phyloP scores from a whole-genome alignment of 1,140 invertebrate species.

The Macrobrachium rosenbergii region DNA sequence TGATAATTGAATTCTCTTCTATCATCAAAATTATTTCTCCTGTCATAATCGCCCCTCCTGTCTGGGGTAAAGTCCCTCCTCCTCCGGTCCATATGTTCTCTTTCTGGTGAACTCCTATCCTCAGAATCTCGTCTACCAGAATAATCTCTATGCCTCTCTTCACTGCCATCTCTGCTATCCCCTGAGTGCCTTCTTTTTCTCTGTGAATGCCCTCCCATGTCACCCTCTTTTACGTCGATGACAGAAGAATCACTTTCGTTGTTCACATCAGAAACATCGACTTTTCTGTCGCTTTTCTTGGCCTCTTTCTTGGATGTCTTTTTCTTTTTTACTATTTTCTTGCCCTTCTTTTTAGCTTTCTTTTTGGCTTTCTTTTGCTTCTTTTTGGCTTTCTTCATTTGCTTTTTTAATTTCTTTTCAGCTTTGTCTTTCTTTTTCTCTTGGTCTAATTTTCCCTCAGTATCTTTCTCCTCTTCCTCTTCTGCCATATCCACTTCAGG shows the following conservation, averaged over 20 bases:
- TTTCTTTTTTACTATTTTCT: conserved; percentile 16
- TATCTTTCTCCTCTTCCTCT: not conserved
- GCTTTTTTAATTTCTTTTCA: conserved; percentile 10
- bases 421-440: not conserved
- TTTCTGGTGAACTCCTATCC: not conserved
- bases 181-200: not conserved
- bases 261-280: not conserved
- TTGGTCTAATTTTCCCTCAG: not conserved
- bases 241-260: conserved; percentile 14
- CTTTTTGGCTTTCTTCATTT: not conserved
- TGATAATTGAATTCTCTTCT: conserved; percentile 1
- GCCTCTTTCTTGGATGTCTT: conserved; percentile 2
- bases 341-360: conserved; percentile 28
- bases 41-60: conserved; percentile 18
- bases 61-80: not conserved
- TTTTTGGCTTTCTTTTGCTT: conserved; percentile 5
- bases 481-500: not conserved
- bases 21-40: not conserved
- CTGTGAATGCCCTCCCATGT: not conserved
- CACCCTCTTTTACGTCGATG: not conserved
- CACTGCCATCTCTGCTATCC: not conserved
- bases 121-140: not conserved
- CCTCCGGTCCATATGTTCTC: conserved; percentile 5
- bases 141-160: not conserved
- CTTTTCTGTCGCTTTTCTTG: not conserved